phyloP scores from a whole-genome alignment of 2,113 vertebrate genomes.

The Setophaga coronata region DNA sequence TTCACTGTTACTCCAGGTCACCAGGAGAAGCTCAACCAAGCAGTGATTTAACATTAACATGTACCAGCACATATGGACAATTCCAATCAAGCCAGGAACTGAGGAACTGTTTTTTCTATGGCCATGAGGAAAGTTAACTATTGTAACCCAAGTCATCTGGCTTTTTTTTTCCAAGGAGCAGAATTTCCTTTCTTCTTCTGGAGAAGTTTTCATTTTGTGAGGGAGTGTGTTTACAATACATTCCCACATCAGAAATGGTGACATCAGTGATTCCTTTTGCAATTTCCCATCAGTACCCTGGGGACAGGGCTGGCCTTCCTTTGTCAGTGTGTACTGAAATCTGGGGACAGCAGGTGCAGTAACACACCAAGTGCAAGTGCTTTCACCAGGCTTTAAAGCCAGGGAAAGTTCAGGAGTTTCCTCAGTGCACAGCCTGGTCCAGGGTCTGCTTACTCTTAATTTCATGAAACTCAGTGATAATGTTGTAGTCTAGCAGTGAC shows the following conservation, averaged over 20 bases:
- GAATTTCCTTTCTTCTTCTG: conserved; percentile 54
- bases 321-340: neutral
- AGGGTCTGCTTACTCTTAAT: neutral
- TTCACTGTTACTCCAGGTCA: neutral
- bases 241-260: conserved; percentile 15
- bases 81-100: neutral
- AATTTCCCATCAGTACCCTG: conserved; percentile 13
- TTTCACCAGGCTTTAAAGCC: neutral
- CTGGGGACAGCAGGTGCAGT: conserved; percentile 31
- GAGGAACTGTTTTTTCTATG: neutral
- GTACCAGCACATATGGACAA: neutral
- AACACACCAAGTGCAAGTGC: neutral
- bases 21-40: neutral
- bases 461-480: neutral
- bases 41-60: neutral
- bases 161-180: neutral
- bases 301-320: conserved; percentile 59
- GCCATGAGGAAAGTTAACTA: neutral
- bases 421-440: neutral
- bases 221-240: neutral
- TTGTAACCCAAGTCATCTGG: neutral
- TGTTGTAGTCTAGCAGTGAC: neutral
- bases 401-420: neutral
- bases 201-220: neutral
- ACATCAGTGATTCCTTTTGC: conserved; percentile 54